Conservation (phyloP, 2,113 vertebrate species). For the Percopsis transmontana region DNA sequence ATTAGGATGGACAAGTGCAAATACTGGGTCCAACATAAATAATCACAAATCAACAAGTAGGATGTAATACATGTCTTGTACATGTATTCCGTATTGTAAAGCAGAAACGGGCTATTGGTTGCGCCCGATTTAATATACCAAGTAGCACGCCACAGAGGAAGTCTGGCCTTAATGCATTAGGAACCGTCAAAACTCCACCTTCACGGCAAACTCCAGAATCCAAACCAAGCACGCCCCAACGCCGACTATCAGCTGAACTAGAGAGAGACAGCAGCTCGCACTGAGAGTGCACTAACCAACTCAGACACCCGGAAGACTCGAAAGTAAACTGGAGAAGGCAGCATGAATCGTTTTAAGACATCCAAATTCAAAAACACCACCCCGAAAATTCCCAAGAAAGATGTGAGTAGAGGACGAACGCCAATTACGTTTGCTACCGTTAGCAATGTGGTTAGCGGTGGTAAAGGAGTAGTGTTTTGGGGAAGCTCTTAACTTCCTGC, state of each 20-base stretch:
- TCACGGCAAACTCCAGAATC: background rate
- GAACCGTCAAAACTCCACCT: conserved; percentile 9
- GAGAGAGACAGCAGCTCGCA: background rate
- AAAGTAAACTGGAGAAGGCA: conserved; percentile 61
- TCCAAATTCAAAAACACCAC: conserved; percentile 92
- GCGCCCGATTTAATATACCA: too few relatives aligned
- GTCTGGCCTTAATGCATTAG: background rate
- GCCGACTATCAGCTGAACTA: conserved; percentile 61
- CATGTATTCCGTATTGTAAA: background rate
- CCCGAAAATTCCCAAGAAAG: conserved; percentile 84
- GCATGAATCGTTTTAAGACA: conserved; percentile 91
- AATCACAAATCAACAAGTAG: too few relatives aligned
- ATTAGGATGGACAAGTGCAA: background rate
- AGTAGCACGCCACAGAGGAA: background rate
- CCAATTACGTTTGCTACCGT: conserved; percentile 12
- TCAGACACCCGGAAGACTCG: conserved; percentile 78
- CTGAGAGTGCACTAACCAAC: conserved; percentile 35
- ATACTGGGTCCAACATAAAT: background rate
- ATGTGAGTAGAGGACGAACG: conserved; percentile 76
- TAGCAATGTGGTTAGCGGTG: conserved; percentile 42
- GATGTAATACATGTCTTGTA: background rate
- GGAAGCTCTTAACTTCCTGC: conserved; percentile 69
- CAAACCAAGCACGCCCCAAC: conserved; percentile 39
- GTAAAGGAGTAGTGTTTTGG: conserved; percentile 41
- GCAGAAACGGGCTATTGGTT: background rate